Conservation (phyloP, 2,797 vertebrate species). For the Rhincodon typus region DNA sequence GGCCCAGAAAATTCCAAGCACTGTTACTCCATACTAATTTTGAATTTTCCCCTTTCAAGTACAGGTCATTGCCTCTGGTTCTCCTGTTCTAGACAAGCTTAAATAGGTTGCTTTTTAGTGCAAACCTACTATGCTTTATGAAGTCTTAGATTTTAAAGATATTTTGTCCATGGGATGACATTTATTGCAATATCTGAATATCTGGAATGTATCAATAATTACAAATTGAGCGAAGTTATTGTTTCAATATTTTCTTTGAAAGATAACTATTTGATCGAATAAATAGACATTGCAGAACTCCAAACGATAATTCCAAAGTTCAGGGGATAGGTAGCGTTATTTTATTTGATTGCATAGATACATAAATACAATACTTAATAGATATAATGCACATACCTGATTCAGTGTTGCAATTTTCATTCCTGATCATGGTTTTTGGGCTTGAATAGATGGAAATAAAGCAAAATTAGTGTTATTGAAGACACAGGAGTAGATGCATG, state of each 20-base stretch:
- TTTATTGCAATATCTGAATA: background rate
- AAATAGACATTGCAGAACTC: background rate
- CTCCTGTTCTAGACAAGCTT: background rate
- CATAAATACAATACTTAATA: background rate
- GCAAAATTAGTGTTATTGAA: background rate
- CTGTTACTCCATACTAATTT: background rate
- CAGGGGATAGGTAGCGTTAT: background rate
- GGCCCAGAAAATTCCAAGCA: background rate
- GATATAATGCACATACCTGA: background rate
- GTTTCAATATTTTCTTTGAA: background rate
- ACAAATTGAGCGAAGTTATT: background rate
- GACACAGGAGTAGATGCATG: background rate
- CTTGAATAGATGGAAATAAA: conserved; percentile 3
- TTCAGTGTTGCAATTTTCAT: background rate
- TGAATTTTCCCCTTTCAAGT: background rate
- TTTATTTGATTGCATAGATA: background rate
- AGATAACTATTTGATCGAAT: background rate
- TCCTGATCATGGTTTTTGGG: background rate
- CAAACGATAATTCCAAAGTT: background rate
- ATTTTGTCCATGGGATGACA: background rate
- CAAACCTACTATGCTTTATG: background rate
- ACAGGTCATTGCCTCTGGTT: background rate
- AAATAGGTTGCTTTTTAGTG: background rate
- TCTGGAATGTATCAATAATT: background rate
- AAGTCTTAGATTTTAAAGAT: background rate